Percentiles rank a stretch among this genome's conserved stretches.
These are phyloP conservation scores for Atta colombica DNA, from an alignment of 1,140 invertebrate genomes.

Conservation along the genomic window DNA sequence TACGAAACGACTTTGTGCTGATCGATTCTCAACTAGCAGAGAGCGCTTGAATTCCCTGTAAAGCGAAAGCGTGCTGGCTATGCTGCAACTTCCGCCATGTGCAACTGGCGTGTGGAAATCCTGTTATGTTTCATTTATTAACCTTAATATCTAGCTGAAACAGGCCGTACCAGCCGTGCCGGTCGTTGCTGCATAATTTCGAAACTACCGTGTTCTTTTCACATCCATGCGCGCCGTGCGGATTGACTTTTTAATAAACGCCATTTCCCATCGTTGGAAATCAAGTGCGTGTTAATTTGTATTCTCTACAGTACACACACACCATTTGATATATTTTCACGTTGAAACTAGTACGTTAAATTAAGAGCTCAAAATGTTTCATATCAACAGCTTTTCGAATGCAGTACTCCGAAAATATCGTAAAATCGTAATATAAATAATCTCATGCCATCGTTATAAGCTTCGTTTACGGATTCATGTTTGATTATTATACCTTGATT, in stretches of 20 bases:
- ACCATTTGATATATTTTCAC: constrained; percentile 21
- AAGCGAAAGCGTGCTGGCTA: constrained; percentile 8
- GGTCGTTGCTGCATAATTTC: constrained; percentile 54
- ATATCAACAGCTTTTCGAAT: neutral
- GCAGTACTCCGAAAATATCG: constrained; percentile 21
- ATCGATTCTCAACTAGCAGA: constrained; percentile 50
- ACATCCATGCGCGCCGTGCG: neutral
- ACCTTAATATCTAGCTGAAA: constrained; percentile 56
- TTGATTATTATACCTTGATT: constrained; percentile 15
- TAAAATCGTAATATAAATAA: constrained; percentile 33
- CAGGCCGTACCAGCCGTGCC: constrained; percentile 31
- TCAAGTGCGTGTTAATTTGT: constrained; percentile 33
- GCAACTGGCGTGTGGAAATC: constrained; percentile 60
- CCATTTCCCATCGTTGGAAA: constrained; percentile 22
- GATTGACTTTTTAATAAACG: constrained; percentile 53
- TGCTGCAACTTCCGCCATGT: constrained; percentile 52
- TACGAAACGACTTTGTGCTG: constrained; percentile 48
- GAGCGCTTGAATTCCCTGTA: constrained; percentile 11
- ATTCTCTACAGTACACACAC: neutral
- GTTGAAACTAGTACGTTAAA: neutral
- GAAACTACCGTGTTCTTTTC: constrained; percentile 34
- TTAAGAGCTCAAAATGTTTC: constrained; percentile 29
- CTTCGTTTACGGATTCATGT: constrained; percentile 21
- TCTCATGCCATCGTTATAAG: constrained; percentile 15
- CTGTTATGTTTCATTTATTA: constrained; percentile 64